Conservation (phyloP, 2,113 vertebrate species). For the Nanorana parkeri region DNA sequence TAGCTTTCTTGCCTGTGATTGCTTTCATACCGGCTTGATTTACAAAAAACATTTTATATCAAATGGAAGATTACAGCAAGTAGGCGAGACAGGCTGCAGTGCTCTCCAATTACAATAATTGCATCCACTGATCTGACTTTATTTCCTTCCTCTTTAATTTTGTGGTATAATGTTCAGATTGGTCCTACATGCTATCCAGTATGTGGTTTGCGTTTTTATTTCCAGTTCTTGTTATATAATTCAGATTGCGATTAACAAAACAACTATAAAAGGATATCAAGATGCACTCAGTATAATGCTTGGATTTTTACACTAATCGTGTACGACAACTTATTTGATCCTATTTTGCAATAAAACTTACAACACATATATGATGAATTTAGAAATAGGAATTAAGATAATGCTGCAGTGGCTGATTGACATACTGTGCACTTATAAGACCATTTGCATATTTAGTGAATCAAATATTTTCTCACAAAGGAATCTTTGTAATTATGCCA, state of each 20-base stretch:
- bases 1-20: slow-evolving; percentile 80
- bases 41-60: slow-evolving; percentile 84
- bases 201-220: slow-evolving; percentile 22
- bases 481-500: too few relatives aligned
- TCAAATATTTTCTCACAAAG: too few relatives aligned
- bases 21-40: slow-evolving; percentile 86
- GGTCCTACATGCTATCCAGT: slow-evolving; percentile 77
- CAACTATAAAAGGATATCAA: background rate
- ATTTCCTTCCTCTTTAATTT: slow-evolving; percentile 87
- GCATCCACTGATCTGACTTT: slow-evolving; percentile 85
- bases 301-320: background rate
- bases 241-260: background rate
- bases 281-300: background rate
- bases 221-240: slow-evolving; percentile 63
- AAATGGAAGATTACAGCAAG: slow-evolving; percentile 87
- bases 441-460: too few relatives aligned
- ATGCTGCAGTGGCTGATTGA: too few relatives aligned
- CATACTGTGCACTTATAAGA: too few relatives aligned
- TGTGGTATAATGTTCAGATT: slow-evolving; percentile 91
- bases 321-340: background rate
- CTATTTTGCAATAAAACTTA: slow-evolving; percentile 5
- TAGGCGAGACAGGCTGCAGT: slow-evolving; percentile 82
- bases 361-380: too few relatives aligned
- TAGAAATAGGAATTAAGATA: too few relatives aligned
- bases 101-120: slow-evolving; percentile 90